Percentiles rank a stretch among this genome's conserved stretches.
Evolutionary conservation across 2,797 vertebrate genomes (phyloP).

Genomic region (Semotilus atromaculatus): DNA sequence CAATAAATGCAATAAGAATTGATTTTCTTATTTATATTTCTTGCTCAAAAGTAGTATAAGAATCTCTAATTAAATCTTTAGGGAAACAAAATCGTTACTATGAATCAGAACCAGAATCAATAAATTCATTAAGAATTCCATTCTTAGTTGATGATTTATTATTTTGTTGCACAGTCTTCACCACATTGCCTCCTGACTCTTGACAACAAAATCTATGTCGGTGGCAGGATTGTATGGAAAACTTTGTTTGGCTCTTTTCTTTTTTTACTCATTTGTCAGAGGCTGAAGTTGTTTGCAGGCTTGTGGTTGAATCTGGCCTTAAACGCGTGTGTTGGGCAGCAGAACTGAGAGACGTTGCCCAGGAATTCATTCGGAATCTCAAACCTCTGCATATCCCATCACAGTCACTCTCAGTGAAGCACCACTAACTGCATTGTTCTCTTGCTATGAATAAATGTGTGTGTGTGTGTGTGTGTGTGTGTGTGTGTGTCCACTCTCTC

Average conservation of each 20-base stretch:
- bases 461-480: constrained; percentile 38
- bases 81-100: not conserved
- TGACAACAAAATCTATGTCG: constrained; percentile 53
- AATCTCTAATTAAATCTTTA: not conserved
- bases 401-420: constrained; percentile 68
- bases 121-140: not conserved
- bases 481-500: constrained; percentile 37
- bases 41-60: not conserved
- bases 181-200: constrained; percentile 60
- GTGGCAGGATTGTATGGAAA: constrained; percentile 65
- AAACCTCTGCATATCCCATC: constrained; percentile 71
- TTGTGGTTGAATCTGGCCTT: constrained; percentile 63
- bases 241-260: constrained; percentile 57
- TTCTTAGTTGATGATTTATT: constrained; percentile 53
- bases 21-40: not conserved
- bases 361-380: constrained; percentile 80
- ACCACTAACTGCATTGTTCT: constrained; percentile 62
- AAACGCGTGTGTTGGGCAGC: constrained; percentile 65
- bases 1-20: not conserved
- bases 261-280: constrained; percentile 59
- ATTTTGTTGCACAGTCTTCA: constrained; percentile 62
- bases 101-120: not conserved
- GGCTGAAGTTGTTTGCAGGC: constrained; percentile 73
- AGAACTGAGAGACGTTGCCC: constrained; percentile 67
- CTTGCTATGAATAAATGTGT: constrained; percentile 56